Evolutionary conservation across 2,113 vertebrate species (phyloP).

Genomic region (Xiphophorus couchianus): DNA sequence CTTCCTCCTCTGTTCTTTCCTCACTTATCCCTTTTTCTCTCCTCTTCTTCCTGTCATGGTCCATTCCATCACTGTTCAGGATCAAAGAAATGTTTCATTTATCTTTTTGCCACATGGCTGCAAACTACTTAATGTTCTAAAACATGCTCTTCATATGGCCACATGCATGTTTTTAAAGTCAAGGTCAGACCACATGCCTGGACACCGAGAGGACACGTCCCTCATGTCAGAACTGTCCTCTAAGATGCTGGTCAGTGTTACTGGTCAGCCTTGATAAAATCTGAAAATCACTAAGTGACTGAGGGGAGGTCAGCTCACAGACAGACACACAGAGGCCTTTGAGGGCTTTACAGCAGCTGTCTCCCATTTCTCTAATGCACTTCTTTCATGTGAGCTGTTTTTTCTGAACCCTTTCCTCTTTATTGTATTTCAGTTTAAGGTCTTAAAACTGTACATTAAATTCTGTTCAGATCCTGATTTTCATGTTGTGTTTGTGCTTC

Average conservation of each 20-base stretch:
- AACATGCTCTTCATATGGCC: slow-evolving; percentile 8
- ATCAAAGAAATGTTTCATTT: slow-evolving; percentile 47
- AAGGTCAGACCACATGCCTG: slow-evolving; percentile 23
- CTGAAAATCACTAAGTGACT: too few species aligned
- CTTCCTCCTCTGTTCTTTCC: slow-evolving; percentile 9
- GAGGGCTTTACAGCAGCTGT: too few species aligned
- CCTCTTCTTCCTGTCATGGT: slow-evolving; percentile 12
- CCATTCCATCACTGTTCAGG: slow-evolving; percentile 17
- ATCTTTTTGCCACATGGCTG: not conserved
- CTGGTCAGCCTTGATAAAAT: too few species aligned
- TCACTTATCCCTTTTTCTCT: slow-evolving; percentile 12
- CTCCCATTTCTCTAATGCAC: too few species aligned
- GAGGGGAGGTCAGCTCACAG: too few species aligned
- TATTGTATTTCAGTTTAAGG: too few species aligned
- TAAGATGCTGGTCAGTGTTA: not conserved
- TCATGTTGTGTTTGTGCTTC: too few species aligned
- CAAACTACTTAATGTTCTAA: not conserved
- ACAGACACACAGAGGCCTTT: too few species aligned
- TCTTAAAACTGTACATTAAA: too few species aligned
- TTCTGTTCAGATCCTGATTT: too few species aligned
- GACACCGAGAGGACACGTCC: not conserved
- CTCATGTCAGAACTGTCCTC: not conserved
- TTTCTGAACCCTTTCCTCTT: too few species aligned
- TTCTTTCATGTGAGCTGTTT: too few species aligned
- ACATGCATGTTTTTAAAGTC: not conserved